A percentile compares a stretch with the other conserved stretches of the same genome.
Evolutionary conservation across 2,888 invertebrate species (phyloP).

Genomic region (Megamerina dolium): DNA sequence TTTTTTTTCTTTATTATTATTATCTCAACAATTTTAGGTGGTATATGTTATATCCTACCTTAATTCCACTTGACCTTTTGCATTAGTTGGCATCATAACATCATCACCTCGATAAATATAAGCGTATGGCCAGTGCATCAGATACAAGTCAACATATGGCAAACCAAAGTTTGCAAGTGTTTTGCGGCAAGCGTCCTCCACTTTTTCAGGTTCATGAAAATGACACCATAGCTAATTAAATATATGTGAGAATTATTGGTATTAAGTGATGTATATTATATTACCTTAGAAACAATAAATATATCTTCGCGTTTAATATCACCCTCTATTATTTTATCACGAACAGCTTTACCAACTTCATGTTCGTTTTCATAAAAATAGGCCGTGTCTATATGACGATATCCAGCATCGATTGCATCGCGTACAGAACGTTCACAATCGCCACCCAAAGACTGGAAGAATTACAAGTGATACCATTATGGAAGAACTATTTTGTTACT

Average conservation of each 20-base stretch:
- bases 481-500: slow-evolving; percentile 1
- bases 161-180: slow-evolving; percentile 67
- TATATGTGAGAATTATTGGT: neutral
- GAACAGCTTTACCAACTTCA: slow-evolving; percentile 49
- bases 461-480: slow-evolving; percentile 6
- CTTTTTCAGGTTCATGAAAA: slow-evolving; percentile 72
- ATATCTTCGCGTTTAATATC: slow-evolving; percentile 49
- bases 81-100: slow-evolving; percentile 58
- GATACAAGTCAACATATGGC: slow-evolving; percentile 49
- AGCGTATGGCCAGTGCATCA: slow-evolving; percentile 48
- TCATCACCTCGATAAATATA: slow-evolving; percentile 51
- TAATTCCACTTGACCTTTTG: slow-evolving; percentile 52
- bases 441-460: slow-evolving; percentile 37
- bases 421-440: slow-evolving; percentile 42
- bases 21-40: too few species aligned
- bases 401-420: slow-evolving; percentile 53
- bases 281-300: slow-evolving; percentile 42
- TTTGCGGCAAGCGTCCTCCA: slow-evolving; percentile 61
- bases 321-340: slow-evolving; percentile 48
- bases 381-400: slow-evolving; percentile 55
- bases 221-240: slow-evolving; percentile 72
- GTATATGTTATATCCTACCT: slow-evolving; percentile 24
- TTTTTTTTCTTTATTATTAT: neutral
- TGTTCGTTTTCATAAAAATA: slow-evolving; percentile 51
- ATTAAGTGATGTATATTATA: neutral